Percentiles rank a stretch among this genome's conserved stretches.
Evolutionary conservation across 2,113 vertebrate genomes (phyloP).

Genomic region (Glaucomys volans): DNA sequence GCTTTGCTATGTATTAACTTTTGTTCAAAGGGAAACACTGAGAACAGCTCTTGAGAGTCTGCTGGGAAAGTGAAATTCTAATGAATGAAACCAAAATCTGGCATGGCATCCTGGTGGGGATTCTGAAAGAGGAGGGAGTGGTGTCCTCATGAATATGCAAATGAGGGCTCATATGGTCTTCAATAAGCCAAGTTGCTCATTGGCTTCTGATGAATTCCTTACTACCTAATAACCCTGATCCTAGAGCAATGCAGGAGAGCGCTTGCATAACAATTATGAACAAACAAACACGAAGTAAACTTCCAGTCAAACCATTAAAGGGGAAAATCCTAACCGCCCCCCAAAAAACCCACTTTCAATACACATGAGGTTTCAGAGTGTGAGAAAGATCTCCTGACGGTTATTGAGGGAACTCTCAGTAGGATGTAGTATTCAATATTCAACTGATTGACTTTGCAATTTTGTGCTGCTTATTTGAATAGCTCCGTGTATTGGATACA

Average conservation of each 20-base stretch:
- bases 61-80: neutral
- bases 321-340: neutral
- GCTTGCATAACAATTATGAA: constrained; percentile 1
- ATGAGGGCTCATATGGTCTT: neutral
- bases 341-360: neutral
- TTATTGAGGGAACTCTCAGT: neutral
- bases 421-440: neutral
- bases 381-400: neutral
- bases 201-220: constrained; percentile 8
- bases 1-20: neutral
- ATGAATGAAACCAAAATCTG: constrained; percentile 30
- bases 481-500: neutral
- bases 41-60: constrained; percentile 42
- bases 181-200: neutral
- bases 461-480: neutral
- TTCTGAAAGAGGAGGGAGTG: neutral
- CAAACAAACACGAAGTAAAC: neutral
- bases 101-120: neutral
- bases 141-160: constrained; percentile 29
- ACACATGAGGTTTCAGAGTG: neutral
- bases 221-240: neutral
- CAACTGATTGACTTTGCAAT: neutral
- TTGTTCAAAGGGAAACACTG: constrained; percentile 54
- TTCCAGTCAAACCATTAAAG: neutral
- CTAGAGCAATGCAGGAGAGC: neutral